Conservation (phyloP, 2,113 vertebrate genomes). For the Peromyscus polionotus region DNA sequence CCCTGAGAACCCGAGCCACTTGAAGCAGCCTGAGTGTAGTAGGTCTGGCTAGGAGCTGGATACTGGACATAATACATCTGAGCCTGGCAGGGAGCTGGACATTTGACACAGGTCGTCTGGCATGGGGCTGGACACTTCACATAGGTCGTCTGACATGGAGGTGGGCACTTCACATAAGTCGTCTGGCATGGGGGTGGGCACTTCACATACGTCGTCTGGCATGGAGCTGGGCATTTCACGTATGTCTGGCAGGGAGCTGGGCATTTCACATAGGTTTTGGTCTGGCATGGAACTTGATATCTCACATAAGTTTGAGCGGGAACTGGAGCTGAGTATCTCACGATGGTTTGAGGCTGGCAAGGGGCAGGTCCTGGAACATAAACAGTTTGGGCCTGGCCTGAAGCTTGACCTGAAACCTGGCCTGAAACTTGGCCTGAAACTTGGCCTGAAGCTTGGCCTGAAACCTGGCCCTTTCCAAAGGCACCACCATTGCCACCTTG, state of each 20-base stretch:
- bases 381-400: background rate
- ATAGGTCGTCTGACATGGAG: background rate
- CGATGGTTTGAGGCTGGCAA: background rate
- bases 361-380: background rate
- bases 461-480: background rate
- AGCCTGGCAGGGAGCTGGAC: conserved; percentile 55
- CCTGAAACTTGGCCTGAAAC: background rate
- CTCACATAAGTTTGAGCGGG: conserved; percentile 43
- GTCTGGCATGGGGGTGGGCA: background rate
- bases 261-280: conserved; percentile 20
- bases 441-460: background rate
- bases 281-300: background rate
- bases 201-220: conserved; percentile 1
- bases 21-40: background rate
- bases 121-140: conserved; percentile 63
- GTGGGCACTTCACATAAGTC: conserved; percentile 10
- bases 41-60: conserved; percentile 62
- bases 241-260: conserved; percentile 19
- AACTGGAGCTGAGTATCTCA: background rate
- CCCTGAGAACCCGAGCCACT: background rate
- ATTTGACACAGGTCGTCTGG: conserved; percentile 53
- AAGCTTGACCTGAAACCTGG: background rate
- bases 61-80: conserved; percentile 60
- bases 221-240: conserved; percentile 16
- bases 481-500: background rate